Conservation (phyloP, 1,140 invertebrate species). For the Hylyphantes graminicola region DNA sequence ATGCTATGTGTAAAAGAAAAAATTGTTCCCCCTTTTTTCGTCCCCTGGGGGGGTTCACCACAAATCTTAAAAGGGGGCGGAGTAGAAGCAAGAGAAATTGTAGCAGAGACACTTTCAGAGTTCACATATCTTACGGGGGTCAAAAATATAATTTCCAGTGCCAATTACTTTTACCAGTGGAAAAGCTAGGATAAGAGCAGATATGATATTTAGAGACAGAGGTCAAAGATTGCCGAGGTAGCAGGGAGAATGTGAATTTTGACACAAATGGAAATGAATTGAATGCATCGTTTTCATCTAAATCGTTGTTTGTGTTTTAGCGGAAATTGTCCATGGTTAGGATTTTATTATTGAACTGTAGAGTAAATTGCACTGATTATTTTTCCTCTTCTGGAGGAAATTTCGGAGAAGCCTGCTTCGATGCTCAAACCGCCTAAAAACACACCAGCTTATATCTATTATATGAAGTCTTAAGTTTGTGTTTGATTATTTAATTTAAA, state of each 20-base stretch:
- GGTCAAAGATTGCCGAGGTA: background rate
- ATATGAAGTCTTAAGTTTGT: too few species aligned
- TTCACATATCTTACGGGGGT: background rate
- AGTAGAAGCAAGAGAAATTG: constrained; percentile 8
- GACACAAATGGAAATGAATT: constrained; percentile 29
- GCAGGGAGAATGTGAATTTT: constrained; percentile 19
- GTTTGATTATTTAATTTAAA: too few species aligned
- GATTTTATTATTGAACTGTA: too few species aligned
- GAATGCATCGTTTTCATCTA: constrained; percentile 19
- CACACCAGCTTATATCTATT: too few species aligned
- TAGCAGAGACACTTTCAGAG: constrained; percentile 22
- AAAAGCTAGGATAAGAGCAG: constrained; percentile 3
- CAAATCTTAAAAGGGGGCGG: constrained; percentile 27
- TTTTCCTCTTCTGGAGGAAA: too few species aligned
- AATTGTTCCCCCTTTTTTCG: background rate
- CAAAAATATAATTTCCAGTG: constrained; percentile 36
- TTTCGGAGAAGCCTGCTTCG: too few species aligned
- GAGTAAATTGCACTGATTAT: too few species aligned
- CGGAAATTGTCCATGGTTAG: background rate
- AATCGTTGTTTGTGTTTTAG: background rate
- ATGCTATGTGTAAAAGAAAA: too few species aligned
- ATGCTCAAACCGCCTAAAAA: too few species aligned
- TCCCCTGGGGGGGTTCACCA: constrained; percentile 5
- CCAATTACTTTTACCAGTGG: constrained; percentile 20
- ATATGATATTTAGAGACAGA: constrained; percentile 40